A percentile compares a stretch with the other conserved stretches of the same genome.
Evolutionary conservation across 2,797 vertebrate genomes (phyloP).

Genomic region (Clarias platycephalus): DNA sequence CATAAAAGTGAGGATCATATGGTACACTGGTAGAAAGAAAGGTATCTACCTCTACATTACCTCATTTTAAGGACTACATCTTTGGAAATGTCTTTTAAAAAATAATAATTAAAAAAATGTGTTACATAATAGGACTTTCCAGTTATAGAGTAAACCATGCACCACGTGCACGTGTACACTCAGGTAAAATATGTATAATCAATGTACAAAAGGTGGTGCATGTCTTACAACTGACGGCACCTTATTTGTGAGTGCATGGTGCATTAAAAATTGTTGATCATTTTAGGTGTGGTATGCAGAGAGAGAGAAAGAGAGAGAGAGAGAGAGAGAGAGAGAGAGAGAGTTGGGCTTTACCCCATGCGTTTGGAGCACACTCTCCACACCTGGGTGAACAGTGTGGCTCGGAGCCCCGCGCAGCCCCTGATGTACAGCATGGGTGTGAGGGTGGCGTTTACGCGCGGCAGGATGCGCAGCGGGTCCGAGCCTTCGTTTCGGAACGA

Average conservation of each 20-base stretch:
- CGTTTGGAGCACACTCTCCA: constrained; percentile 62
- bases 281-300: neutral
- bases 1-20: neutral
- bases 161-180: neutral
- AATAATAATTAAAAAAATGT: neutral
- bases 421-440: constrained; percentile 75
- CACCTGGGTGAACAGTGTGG: constrained; percentile 63
- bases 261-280: too few relatives aligned
- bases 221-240: neutral
- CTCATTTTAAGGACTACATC: too few relatives aligned
- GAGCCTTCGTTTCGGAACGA: constrained; percentile 71
- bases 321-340: constrained; percentile 14
- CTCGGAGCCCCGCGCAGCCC: constrained; percentile 69
- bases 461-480: constrained; percentile 71
- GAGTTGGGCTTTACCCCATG: constrained; percentile 35
- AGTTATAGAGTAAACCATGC: neutral
- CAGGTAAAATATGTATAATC: neutral
- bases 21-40: neutral
- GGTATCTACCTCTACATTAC: neutral
- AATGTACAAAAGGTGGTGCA: neutral
- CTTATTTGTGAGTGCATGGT: neutral
- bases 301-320: constrained; percentile 13
- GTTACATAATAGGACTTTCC: neutral
- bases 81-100: neutral
- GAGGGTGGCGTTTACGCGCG: constrained; percentile 71